Evolutionary conservation across 2,888 invertebrate genomes (phyloP), one percentile per base, ranked within the genome.

Genomic region (Zaprionus lineosus): DNA sequence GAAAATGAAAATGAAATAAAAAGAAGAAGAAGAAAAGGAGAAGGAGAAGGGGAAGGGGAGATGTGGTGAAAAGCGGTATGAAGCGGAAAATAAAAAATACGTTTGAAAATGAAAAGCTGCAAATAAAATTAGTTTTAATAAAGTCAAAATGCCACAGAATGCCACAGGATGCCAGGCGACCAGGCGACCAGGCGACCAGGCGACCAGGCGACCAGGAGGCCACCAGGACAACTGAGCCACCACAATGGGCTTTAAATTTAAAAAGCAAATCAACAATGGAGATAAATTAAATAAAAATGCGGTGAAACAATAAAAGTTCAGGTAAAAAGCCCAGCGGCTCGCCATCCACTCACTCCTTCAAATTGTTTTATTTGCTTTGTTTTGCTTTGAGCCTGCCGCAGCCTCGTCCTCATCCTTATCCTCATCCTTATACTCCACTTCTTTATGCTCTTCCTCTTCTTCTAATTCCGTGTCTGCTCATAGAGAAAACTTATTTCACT

Each of bases 101-200:
- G 41, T 28, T 59, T 61, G 56, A 65, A 75, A 69, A 66, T 39
- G 51, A 62, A 59, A 56, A 58, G 61, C 52, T 58, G 61, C 55
- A 77, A 65, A 58, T 59, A 59, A 82, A 82, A 77, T 82, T 66
- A 64, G 74, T 70, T 82, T 60, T 68, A 84, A 82, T 82, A 82
- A 82, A 82, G 79, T 72, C 68, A 63, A 75, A 84, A 82, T 46
- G 77, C 65, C 61, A 66, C 65, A 68, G 74, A 64, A 71, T 61
- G 44, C 34, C 47, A 29, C n/a, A n/a, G n/a, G n/a, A n/a, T n/a
- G n/a, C n/a, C n/a, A 21, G 6, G 16, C 19, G 14, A 39, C 37
- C 5, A 21, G 12, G 7, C 16, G n/a, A 36, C 16, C 16, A 18
- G 3, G 33, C 1, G 16, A 33, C 14, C 8, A 8, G 19, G 18